Evolutionary conservation across 2,113 vertebrate genomes (phyloP), one percentile per base, ranked within the genome.

Genomic region (Psilopogon haemacephalus): DNA sequence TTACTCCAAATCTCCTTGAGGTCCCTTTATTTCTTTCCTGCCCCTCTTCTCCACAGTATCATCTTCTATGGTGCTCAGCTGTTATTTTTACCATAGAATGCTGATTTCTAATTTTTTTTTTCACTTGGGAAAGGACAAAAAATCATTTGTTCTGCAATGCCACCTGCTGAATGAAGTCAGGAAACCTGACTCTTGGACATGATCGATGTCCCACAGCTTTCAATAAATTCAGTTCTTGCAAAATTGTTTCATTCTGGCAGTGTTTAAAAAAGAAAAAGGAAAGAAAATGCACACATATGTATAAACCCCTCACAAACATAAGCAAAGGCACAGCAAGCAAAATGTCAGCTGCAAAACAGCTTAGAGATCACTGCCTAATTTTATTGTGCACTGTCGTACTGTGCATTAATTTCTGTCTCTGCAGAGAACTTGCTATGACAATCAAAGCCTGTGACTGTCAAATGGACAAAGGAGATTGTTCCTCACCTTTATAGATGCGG

Each of bases 401-500:
- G 40, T 58, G 37, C 40, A 58, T 80, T 72, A 65, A 67, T 44
- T 80, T 44, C 60, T 74, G 40, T 35, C n/a, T 23, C 42, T 30
- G 62, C 12, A 37, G 8, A 59, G 33, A 86, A 81, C 5, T 42
- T 14, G 21, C 37, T 24, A 44, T 12, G 13, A 12, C 20, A 72
- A 65, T 65, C 38, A 83, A 82, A 89, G 0, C 7, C 23, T 35
- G 20, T 4, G 6, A 79, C 8, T 44, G 30, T 80, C 35, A 91
- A 91, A 63, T 24, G 2, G 77, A 59, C 27, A 86, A 69, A 85
- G 4, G 11, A 69, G 32, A n/a, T 55, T 30, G 44, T 63, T 88
- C 82, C 89, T 79, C 78, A 97, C 97, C 97, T 96, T 97, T 97
- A 83, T 97, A 97, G 64, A 97, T 97, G 62, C 97, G 97, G 33